phyloP scores from a whole-genome alignment of 2,888 invertebrate species.

The Megastigmus dorsalis region DNA sequence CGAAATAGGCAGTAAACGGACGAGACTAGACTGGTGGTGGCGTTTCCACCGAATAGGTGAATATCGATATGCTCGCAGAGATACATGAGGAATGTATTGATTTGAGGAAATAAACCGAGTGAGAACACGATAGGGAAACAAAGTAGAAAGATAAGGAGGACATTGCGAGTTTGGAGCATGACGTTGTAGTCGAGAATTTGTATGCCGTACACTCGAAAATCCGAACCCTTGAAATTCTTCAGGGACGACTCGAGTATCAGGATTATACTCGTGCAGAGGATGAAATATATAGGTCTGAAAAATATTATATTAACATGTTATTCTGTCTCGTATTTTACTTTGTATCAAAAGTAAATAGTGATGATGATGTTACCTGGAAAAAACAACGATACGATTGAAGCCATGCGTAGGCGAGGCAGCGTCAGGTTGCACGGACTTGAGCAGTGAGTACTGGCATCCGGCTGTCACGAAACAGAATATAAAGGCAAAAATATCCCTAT shows the following conservation, averaged over 20 bases:
- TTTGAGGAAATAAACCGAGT: constrained; percentile 95
- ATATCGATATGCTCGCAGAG: constrained; percentile 96
- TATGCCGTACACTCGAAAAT: constrained; percentile 74
- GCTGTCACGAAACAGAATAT: constrained; percentile 98
- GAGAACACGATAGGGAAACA: constrained; percentile 96
- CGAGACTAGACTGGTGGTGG: constrained; percentile 88
- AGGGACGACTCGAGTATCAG: constrained; percentile 72
- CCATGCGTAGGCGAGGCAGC: constrained; percentile 99
- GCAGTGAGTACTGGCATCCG: constrained; percentile 95
- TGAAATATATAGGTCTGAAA: constrained; percentile 95
- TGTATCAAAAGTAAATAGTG: no score
- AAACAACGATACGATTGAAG: constrained; percentile 95
- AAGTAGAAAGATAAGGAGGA: constrained; percentile 86
- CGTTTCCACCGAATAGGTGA: constrained; percentile 92
- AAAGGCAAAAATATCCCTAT: constrained; percentile 93
- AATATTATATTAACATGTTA: constrained; percentile 77
- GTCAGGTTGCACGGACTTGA: constrained; percentile 99
- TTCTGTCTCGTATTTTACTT: neutral
- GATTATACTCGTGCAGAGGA: constrained; percentile 78
- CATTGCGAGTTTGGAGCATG: constrained; percentile 82
- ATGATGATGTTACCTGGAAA: constrained; percentile 76
- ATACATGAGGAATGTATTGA: constrained; percentile 97
- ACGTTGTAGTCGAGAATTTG: constrained; percentile 79
- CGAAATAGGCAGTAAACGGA: constrained; percentile 88
- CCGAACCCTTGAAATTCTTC: constrained; percentile 71